These are phyloP conservation scores for Prosapia bicincta DNA, from an alignment of 2,888 invertebrate genomes.

Conservation along the genomic window DNA sequence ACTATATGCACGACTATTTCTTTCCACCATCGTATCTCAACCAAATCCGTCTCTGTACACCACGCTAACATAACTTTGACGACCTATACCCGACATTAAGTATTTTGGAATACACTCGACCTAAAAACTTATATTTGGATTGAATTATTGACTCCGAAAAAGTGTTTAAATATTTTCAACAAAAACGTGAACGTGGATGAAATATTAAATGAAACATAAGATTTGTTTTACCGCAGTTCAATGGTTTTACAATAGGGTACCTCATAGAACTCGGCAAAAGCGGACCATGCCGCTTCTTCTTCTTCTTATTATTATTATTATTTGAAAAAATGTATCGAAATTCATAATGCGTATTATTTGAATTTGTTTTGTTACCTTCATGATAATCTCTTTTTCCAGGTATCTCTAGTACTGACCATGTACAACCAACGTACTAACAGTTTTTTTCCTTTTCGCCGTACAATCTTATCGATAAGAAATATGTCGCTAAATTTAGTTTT, in stretches of 20 bases:
- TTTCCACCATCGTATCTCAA: too few relatives aligned
- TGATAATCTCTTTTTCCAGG: too few relatives aligned
- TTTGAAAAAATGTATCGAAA: neutral
- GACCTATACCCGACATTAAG: neutral
- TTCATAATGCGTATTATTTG: neutral
- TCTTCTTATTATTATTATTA: neutral
- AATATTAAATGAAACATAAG: neutral
- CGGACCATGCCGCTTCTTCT: neutral
- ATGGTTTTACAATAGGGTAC: neutral
- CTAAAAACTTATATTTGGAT: too few relatives aligned
- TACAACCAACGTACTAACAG: neutral
- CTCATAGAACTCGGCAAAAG: slow-evolving; percentile 3
- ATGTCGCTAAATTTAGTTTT: too few relatives aligned
- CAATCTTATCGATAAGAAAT: too few relatives aligned
- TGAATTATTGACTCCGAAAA: slow-evolving; percentile 8
- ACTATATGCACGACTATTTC: too few relatives aligned
- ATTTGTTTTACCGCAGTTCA: neutral
- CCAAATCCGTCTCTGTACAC: too few relatives aligned
- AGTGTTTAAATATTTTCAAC: slow-evolving; percentile 6
- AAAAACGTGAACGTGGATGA: neutral
- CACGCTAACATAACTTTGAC: too few relatives aligned
- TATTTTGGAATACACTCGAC: neutral
- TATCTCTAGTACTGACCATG: neutral
- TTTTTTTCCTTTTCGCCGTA: neutral
- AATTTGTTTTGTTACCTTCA: neutral